Evolutionary conservation across 2,888 invertebrate species (phyloP), one percentile per base, ranked within the genome.

Genomic region (Caenorhabditis becei): DNA sequence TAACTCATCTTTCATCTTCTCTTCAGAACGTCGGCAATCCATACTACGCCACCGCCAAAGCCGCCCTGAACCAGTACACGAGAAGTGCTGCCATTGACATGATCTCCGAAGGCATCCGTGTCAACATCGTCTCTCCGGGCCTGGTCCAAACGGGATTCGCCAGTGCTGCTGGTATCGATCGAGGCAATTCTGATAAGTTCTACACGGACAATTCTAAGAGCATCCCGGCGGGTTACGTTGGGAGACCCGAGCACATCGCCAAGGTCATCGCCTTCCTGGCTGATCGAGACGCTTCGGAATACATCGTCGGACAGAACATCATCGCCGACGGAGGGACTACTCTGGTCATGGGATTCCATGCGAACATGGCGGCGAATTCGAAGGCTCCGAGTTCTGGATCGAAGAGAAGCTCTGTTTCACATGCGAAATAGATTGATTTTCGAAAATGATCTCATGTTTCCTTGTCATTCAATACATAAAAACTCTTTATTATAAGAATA

Each of bases 261-360:
- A 54, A 67, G 14, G 53, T 65, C 2, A 74, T 82, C 20, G 78
- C 78, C 18, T 82, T 82, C 63, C 65, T 82, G 28, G 77, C 78
- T 0, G 82, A 82, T 26, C 56, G 82, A 11, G 62, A 53, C 7
- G 44, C 56, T 16, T 82, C 79, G 7, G 70, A 71, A 18, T 83
- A 69, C 61, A 82, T 80, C 11, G 63, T 83, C 7, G 82, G 75
- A 54, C 82, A 83, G 20, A 72, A 59, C 10, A 69, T 83, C 49
- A 58, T 71, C 20, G 69, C 67, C 16, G 82, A 82, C 14, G 62
- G 62, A 23, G 61, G 62, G 11, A 63, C 51, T 35, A 65, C 58
- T n/a, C 59, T 66, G 32, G 44, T 65, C 23, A 24, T 56, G 8
- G 72, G 49, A 44, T 28, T 54, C 23, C 56, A 72, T 3, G 35